Base-by-base conservation (phyloP, 2,888 invertebrate genomes). In the Timema podura region DNA sequence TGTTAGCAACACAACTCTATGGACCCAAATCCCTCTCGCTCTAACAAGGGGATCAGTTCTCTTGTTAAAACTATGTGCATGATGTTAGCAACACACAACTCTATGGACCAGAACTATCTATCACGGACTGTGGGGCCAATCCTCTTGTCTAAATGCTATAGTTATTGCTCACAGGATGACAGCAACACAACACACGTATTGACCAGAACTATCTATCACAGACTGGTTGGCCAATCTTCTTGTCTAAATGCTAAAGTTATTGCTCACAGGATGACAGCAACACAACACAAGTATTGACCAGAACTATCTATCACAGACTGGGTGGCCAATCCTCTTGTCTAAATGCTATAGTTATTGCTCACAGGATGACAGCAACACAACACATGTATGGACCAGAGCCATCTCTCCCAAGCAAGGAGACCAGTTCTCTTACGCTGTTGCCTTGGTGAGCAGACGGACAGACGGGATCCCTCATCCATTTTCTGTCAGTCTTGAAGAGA, bases 301-400 rank as follows among this genome's bases (percentile, higher is more conserved):
- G 30, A 30, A 30, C 30, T 30, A 30, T 30, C 3, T 30, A 30
- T 30, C 30, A 30, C 30, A 30, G 30, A 30, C 30, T 30, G 30
- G 30, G 83, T 57, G 83, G 81, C 0, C 76, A 73, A 45, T 80
- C 81, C 76, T 84, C 86, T 0, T 83, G 30, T 30, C 30, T 30
- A 30, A 30, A 30, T 30, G 30, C 30, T 30, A 48, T 48, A 15
- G n/a, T 48, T 66, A 10, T 48, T 59, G 15, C 48, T 5, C 48
- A 2, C 11, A 65, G 16, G 71, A 72, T 30, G 69, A 77, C 78
- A 71, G 72, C 65, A 71, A 74, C 64, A 73, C 75, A 73, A 70
- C 87, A 65, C 83, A 87, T 76, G 81, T 88, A 46, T 89, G 88
- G 88, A 83, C 80, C 3, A 83, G 87, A 64, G 84, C 83, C 0